Conservation (phyloP, 2,888 invertebrate genomes). For the Xylophagus ater region DNA sequence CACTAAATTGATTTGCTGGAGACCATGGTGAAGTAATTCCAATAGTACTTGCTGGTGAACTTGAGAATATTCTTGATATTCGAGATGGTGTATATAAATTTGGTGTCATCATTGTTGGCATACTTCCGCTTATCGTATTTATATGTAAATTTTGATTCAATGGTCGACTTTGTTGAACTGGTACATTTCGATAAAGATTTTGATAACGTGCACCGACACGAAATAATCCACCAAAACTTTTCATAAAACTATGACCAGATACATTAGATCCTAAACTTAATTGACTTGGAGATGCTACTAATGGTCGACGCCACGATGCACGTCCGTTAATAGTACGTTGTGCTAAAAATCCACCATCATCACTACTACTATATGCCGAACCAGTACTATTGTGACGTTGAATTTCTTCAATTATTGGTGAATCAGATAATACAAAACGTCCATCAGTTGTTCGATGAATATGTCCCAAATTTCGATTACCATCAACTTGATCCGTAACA, state of each 20-base stretch:
- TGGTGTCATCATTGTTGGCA: conserved; percentile 21
- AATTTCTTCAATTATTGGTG: conserved; percentile 14
- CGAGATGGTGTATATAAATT: conserved; percentile 39
- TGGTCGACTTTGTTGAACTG: conserved; percentile 32
- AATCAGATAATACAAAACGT: conserved; percentile 51
- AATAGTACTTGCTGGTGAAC: conserved; percentile 54
- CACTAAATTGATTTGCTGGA: conserved; percentile 63
- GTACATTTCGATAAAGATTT: conserved; percentile 28
- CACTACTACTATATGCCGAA: conserved; percentile 52
- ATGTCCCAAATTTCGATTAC: conserved; percentile 46
- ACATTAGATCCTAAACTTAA: conserved; percentile 56
- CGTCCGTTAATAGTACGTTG: conserved; percentile 44
- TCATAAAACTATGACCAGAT: conserved; percentile 46
- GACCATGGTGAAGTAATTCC: conserved; percentile 55
- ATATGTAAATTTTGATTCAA: conserved; percentile 30
- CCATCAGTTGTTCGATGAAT: conserved; percentile 66
- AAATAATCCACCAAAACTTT: conserved; percentile 32
- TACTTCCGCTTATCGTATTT: conserved; percentile 31
- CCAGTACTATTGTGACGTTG: conserved; percentile 44
- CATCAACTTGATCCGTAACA: conserved; percentile 31
- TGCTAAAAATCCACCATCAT: conserved; percentile 76
- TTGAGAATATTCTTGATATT: conserved; percentile 47
- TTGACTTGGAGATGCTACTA: conserved; percentile 55
- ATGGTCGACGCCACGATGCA: conserved; percentile 52
- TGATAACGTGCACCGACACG: conserved; percentile 32